Evolutionary conservation across 1,140 invertebrate species (phyloP).

Genomic region (Euglossa dilemma): DNA sequence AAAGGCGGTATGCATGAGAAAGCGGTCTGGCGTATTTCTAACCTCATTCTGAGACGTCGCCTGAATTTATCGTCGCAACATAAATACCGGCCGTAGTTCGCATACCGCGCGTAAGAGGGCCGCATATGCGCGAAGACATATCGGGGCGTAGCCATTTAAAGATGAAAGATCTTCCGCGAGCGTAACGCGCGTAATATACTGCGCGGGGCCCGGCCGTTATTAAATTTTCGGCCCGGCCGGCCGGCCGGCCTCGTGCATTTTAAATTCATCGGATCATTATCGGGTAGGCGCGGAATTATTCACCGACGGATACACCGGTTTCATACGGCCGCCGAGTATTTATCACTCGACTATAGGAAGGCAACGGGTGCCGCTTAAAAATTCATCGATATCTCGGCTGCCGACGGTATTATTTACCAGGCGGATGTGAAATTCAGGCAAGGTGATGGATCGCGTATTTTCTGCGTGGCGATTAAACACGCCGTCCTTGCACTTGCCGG

Average conservation of each 20-base stretch:
- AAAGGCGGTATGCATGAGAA: slow-evolving; percentile 56
- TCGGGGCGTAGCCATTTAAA: slow-evolving; percentile 63
- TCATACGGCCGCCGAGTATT: neutral
- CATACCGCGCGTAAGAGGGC: slow-evolving; percentile 58
- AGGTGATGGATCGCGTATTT: neutral
- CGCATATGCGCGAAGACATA: slow-evolving; percentile 58
- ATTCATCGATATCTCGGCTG: slow-evolving; percentile 29
- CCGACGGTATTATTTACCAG: slow-evolving; percentile 24
- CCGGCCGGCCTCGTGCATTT: neutral
- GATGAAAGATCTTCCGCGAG: slow-evolving; percentile 59
- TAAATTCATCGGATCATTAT: slow-evolving; percentile 23
- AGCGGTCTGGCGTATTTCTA: slow-evolving; percentile 62
- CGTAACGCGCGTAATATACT: slow-evolving; percentile 48
- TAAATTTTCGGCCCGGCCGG: slow-evolving; percentile 7
- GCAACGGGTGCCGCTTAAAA: slow-evolving; percentile 3
- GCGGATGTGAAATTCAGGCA: neutral
- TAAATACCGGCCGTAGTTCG: slow-evolving; percentile 65
- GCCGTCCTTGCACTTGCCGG: slow-evolving; percentile 22
- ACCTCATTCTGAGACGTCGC: slow-evolving; percentile 65
- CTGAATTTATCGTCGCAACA: slow-evolving; percentile 65
- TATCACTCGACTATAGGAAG: neutral
- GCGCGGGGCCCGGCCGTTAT: neutral
- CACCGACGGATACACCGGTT: neutral
- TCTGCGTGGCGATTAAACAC: slow-evolving; percentile 36
- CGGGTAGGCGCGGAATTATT: neutral